Evolutionary conservation across 2,797 vertebrate genomes (phyloP), one percentile per base, ranked within the genome.

Genomic region (Naso thynnoides): DNA sequence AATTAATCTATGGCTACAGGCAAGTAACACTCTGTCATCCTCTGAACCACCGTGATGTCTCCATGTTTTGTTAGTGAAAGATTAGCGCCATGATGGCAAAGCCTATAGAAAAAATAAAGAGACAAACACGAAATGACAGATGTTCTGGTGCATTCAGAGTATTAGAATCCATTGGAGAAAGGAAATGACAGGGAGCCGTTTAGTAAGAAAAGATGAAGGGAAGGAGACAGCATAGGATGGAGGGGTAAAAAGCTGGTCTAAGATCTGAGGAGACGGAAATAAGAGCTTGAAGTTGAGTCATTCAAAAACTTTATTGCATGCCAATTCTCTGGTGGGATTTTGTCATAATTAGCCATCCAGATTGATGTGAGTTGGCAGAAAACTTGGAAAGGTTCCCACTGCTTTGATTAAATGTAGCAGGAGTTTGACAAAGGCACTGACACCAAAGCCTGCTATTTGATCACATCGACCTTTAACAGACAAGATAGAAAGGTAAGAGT

Each of bases 341-440:
- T 33, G 33, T 69, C 41, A 21, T 71, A 70, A 82, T 74, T 53
- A 66, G 48, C 24, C 18, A 27, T 38, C 76, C 26, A 42, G 47
- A 58, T 19, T 55, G 72, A 82, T 64, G 53, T n/a, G 39, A 75
- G 56, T 52, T 59, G 68, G 58, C 68, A 63, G 54, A 42, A 52
- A 59, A 31, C 45, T 6, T 54, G 23, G 31, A 74, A 63, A 19
- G 9, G 7, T 60, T 84, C 53, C 67, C 8, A 0, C 44, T 64
- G 53, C 56, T 83, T 81, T 76, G 29, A 76, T 66, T 73, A 21
- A 42, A 61, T 29, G 57, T 24, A 19, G 53, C 36, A 58, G 47
- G 11, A 29, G 31, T 78, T 82, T 68, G 63, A 61, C 47, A 23
- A 39, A 73, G 26, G 39, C 15, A 13, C 31, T 29, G 58, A 56